phyloP scores from a whole-genome alignment of 2,888 invertebrate genomes.

The Synanthedon tipuliformis region DNA sequence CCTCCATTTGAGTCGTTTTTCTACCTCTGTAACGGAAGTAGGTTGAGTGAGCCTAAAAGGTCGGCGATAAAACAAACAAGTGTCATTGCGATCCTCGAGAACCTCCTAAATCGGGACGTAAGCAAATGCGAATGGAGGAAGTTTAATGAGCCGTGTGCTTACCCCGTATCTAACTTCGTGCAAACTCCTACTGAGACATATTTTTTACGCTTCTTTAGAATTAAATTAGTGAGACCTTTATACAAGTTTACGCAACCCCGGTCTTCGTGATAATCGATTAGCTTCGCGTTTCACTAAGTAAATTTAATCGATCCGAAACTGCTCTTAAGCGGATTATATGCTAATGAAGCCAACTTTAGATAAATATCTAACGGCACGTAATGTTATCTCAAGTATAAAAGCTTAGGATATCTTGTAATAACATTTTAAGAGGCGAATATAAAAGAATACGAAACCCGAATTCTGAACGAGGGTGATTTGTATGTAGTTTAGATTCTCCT shows the following conservation, averaged over 20 bases:
- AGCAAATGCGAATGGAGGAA: slow-evolving; percentile 49
- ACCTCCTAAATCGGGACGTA: slow-evolving; percentile 38
- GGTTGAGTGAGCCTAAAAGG: slow-evolving; percentile 35
- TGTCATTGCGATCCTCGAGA: slow-evolving; percentile 38
- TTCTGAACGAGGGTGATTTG: slow-evolving; percentile 32
- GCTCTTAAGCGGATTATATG: not conserved
- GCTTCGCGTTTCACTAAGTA: not conserved
- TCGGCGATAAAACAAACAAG: slow-evolving; percentile 47
- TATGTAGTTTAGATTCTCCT: slow-evolving; percentile 32
- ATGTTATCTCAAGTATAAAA: not conserved
- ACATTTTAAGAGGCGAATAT: not conserved
- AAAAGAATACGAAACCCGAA: slow-evolving; percentile 15
- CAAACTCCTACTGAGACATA: slow-evolving; percentile 25
- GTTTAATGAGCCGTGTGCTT: slow-evolving; percentile 48
- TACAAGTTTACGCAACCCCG: not conserved
- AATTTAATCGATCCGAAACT: not conserved
- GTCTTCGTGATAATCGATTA: not conserved
- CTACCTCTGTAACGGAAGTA: slow-evolving; percentile 18
- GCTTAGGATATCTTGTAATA: not conserved
- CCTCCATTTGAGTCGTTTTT: slow-evolving; percentile 9
- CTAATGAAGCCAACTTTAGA: not conserved
- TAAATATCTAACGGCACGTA: not conserved
- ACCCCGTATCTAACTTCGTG: slow-evolving; percentile 33
- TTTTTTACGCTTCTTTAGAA: slow-evolving; percentile 29
- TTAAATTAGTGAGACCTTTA: slow-evolving; percentile 26